A percentile compares a stretch with the other conserved stretches of the same genome.
Evolutionary conservation across 1,140 invertebrate genomes (phyloP).

Genomic region (Drosophila ohnishii): DNA sequence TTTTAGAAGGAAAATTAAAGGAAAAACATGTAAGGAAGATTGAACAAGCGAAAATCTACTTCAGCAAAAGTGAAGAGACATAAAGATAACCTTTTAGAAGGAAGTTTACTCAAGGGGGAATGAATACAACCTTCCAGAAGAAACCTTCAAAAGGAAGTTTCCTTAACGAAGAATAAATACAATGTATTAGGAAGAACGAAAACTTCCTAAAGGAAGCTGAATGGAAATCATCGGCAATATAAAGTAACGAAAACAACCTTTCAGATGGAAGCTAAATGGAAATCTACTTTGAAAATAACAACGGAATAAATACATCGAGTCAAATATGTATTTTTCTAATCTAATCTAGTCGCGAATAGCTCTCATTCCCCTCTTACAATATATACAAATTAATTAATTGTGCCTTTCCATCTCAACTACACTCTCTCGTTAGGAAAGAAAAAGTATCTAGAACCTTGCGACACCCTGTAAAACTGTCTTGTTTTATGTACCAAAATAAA

Average conservation of each 20-base stretch:
- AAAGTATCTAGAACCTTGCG: slow-evolving; percentile 14
- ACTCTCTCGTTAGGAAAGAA: background rate
- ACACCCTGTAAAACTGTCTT: slow-evolving; percentile 70
- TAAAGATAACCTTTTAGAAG: background rate
- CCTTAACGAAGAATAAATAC: background rate
- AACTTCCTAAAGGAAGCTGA: background rate
- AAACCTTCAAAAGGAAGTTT: background rate
- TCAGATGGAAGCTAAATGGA: background rate
- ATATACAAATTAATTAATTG: slow-evolving; percentile 12
- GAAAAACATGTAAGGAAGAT: background rate
- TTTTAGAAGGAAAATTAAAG: background rate
- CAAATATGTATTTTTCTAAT: slow-evolving; percentile 5
- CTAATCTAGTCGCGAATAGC: slow-evolving; percentile 7
- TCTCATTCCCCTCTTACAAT: slow-evolving; percentile 1
- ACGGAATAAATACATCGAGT: background rate
- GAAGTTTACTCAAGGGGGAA: background rate
- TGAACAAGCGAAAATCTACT: background rate
- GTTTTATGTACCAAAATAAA: slow-evolving; percentile 81
- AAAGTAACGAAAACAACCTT: background rate
- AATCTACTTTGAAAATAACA: background rate
- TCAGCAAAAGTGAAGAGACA: too few relatives aligned
- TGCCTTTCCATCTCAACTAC: background rate
- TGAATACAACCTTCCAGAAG: background rate
- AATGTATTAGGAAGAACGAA: background rate
- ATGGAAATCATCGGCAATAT: background rate